Base-by-base conservation (phyloP, 1,140 invertebrate species). In the Anastrepha obliqua region DNA sequence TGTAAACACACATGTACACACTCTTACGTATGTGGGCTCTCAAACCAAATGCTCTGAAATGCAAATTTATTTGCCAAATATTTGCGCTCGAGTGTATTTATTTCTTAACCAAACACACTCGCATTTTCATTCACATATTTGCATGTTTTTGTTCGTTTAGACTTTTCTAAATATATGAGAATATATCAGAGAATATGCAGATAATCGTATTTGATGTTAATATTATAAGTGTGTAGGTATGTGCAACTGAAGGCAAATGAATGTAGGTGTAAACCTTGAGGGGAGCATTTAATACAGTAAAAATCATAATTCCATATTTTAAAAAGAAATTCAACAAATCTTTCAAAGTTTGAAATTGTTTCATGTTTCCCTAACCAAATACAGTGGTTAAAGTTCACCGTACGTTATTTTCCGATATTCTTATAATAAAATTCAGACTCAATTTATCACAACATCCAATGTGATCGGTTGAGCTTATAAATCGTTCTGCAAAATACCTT, bases 1-100 rank as follows among this genome's bases (percentile, higher is more conserved):
- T 15, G 4, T 42, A 42, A 0, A 29, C 39, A 6, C 17, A 42
- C 4, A 70, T 70, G 15, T 47, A 15, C 2, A 4, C 11, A 42
- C 29, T 67, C 20, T 67, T 15, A 1, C 15, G 13, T n/a, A 44
- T 74, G 39, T 47, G 44, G 67, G 67, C 67, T 42, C 17, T 17
- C 13, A 47, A 17, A n/a, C 67, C 15, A 44, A 74, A 44, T 74
- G 44, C 44, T 74, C 67, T 7, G 44, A 47, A 44, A 74, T 74
- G 67, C 44, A 47, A 74, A 74, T 74, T 47, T 47, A 74, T 74
- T 74, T 74, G 13, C 67, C 42, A 74, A 74, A 74, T 74, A 74
- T 44, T 74, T 74, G 67, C 67, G 39, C 42, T 44, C 0, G 29
- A 74, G 13, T 47, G 67, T 74, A n/a, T 44, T 17, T 74, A 74